Conservation (phyloP, 2,888 invertebrate genomes). For the Scrobipalpa atriplicella region DNA sequence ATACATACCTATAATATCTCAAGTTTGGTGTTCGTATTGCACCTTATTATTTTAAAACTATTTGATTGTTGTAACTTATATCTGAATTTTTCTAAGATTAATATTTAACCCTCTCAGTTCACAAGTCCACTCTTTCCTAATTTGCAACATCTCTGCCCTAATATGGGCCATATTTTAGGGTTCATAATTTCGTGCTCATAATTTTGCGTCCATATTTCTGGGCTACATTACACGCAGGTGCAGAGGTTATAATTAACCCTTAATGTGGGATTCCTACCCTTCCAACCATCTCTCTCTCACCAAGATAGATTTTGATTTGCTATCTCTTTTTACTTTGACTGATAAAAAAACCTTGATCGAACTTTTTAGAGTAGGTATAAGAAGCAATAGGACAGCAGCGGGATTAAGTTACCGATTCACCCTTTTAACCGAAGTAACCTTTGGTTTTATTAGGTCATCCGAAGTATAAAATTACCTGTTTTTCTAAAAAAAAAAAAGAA, state of each 20-base stretch:
- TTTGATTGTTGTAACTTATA: too few relatives aligned
- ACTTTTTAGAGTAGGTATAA: constrained; percentile 40
- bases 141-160: constrained; percentile 49
- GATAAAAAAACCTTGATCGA: constrained; percentile 33
- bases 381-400: constrained; percentile 51
- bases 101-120: too few relatives aligned
- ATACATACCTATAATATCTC: too few relatives aligned
- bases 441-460: background rate
- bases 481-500: too few relatives aligned
- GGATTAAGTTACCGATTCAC: constrained; percentile 47
- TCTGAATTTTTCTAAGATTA: too few relatives aligned
- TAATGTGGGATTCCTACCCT: constrained; percentile 60
- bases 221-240: constrained; percentile 67
- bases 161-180: constrained; percentile 55
- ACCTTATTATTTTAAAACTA: too few relatives aligned
- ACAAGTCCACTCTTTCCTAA: constrained; percentile 36
- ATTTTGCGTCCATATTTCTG: constrained; percentile 30
- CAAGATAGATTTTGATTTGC: background rate
- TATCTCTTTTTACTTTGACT: constrained; percentile 40
- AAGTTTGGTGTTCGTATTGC: too few relatives aligned
- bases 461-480: background rate
- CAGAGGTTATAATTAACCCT: constrained; percentile 66
- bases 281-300: constrained; percentile 43
- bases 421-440: constrained; percentile 35
- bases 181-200: background rate